Evolutionary conservation across 1,140 invertebrate species (phyloP), one percentile per base, ranked within the genome.

Genomic region (Drosophila persimilis): DNA sequence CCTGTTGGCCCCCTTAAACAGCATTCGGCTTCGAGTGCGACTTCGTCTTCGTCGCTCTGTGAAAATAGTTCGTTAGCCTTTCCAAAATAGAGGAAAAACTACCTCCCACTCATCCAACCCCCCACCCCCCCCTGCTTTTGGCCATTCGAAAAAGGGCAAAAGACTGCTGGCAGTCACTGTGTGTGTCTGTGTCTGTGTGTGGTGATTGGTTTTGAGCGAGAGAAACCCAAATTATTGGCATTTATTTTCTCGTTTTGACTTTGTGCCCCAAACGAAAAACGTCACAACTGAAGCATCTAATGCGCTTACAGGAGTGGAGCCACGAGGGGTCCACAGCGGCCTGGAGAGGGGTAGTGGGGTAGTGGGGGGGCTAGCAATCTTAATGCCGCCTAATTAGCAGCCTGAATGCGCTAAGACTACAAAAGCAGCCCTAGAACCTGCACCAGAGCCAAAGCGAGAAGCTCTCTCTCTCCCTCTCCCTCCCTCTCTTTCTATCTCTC

Each of bases 21-120:
- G 46, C 52, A 56, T 73, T 74, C 53, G 39, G 57, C 55, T 26
- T 70, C 73, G 20, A 60, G 73, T 77, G 52, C 45, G 73, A 64
- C 74, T 75, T 70, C 52, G 63, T 41, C 52, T 69, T 53, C 51
- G 63, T 69, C 67, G 69, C 67, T 67, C 65, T 86, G 83, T 86
- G 73, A 88, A 88, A 88, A 88, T 88, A 88, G 83, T 88, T 88
- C 84, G 83, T 88, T 88, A 88, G 83, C 83, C 83, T 88, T 76
- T 83, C 84, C 63, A 83, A 72, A 66, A 66, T 26, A 59, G 29
- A 45, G 41, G 53, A 39, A 75, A 85, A 88, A 88, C 83, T 86
- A 86, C 57, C 57, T 66, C 55, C 22, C 35, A 24, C 61, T 17
- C 17, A 17, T 17, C 60, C 54, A 9, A 5, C 35, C 11, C 56